Conservation (phyloP, 2,888 invertebrate species). For the Drosophila longiperda region DNA sequence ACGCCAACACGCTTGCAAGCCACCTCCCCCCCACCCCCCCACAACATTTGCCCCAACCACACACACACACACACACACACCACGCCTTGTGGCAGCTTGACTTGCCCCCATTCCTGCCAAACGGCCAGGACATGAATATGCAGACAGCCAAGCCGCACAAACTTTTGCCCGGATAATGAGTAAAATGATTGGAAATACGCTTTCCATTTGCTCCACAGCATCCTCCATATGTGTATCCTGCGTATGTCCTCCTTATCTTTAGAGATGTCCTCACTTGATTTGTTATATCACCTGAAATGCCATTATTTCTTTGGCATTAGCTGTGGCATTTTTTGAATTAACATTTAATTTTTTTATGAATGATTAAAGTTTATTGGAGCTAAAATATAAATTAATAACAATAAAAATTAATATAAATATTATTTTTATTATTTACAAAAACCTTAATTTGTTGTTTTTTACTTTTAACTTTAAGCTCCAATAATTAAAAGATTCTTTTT, state of each 20-base stretch:
- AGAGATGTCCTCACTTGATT: not conserved
- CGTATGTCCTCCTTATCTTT: not conserved
- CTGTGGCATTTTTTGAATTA: not conserved
- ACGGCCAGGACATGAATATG: conserved; percentile 54
- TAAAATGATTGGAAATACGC: conserved; percentile 81
- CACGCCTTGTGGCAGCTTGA: conserved; percentile 69
- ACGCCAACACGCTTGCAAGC: conserved; percentile 79
- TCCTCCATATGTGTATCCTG: conserved; percentile 13
- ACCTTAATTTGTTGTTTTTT: not conserved
- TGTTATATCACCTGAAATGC: not conserved
- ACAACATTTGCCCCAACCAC: conserved; percentile 8
- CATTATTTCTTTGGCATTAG: not conserved
- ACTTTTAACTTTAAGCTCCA: not conserved
- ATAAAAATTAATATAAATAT: not conserved
- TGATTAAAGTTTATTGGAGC: not conserved
- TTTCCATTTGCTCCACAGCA: conserved; percentile 56
- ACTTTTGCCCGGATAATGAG: conserved; percentile 78
- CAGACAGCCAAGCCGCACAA: conserved; percentile 47
- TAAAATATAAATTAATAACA: not conserved
- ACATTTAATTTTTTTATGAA: not conserved
- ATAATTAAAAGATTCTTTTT: not conserved
- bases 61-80: conserved; percentile 20
- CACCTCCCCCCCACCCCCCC: conserved; percentile 5
- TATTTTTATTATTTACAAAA: not conserved
- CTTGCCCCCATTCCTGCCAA: conserved; percentile 31